Percentiles rank a stretch among this genome's conserved stretches.
Evolutionary conservation across 2,888 invertebrate species (phyloP).

Genomic region (Nipponacmea schrenckii): DNA sequence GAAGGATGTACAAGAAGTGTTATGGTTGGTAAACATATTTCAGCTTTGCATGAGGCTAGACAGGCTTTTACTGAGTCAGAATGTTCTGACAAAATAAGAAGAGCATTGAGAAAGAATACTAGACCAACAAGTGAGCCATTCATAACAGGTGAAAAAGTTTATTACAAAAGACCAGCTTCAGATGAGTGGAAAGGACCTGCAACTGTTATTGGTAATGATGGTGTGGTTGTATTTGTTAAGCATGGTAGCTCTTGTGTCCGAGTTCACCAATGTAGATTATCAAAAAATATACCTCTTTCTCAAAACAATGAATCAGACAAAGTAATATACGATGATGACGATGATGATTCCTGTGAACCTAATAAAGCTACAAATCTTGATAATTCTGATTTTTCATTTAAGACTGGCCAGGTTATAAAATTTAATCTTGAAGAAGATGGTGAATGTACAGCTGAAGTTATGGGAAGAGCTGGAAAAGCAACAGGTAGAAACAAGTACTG

Average conservation of each 20-base stretch:
- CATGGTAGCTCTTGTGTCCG: conserved; percentile 33
- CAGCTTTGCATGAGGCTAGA: conserved; percentile 16
- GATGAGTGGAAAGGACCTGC: too few relatives aligned
- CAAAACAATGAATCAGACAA: neutral
- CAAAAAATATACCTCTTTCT: neutral
- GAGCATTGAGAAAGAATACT: conserved; percentile 28
- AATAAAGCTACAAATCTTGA: too few relatives aligned
- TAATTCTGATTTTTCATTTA: too few relatives aligned
- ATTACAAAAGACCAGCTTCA: conserved; percentile 33
- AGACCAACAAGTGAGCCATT: conserved; percentile 13
- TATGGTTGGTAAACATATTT: neutral
- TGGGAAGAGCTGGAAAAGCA: neutral
- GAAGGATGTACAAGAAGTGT: conserved; percentile 21
- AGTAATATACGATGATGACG: too few relatives aligned
- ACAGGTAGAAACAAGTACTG: neutral
- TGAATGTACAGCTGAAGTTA: neutral
- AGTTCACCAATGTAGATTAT: conserved; percentile 30
- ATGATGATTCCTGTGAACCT: too few relatives aligned
- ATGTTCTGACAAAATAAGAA: conserved; percentile 29
- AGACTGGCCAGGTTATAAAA: too few relatives aligned
- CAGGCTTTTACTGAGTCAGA: conserved; percentile 27
- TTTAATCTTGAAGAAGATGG: too few relatives aligned
- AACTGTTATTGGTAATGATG: conserved; percentile 38
- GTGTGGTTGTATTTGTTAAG: conserved; percentile 35
- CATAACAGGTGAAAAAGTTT: conserved; percentile 27